A percentile compares a stretch with the other conserved stretches of the same genome.
These are phyloP conservation scores for Saiga tatarica DNA, from an alignment of 2,113 vertebrate genomes.

Conservation along the genomic window DNA sequence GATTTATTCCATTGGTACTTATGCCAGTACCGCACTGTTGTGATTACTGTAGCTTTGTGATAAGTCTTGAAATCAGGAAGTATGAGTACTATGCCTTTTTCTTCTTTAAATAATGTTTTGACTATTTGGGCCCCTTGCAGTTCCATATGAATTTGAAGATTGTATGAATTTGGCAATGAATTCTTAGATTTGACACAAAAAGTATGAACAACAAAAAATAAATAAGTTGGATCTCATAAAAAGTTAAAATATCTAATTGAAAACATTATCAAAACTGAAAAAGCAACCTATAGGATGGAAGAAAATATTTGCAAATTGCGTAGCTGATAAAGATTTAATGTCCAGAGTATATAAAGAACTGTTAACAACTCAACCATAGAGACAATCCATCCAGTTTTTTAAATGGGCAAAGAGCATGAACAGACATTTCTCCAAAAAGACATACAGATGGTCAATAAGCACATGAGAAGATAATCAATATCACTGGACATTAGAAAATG, in stretches of 20 bases:
- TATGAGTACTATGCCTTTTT: neutral
- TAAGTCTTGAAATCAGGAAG: neutral
- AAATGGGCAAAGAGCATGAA: neutral
- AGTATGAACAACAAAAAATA: neutral
- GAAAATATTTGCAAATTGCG: neutral
- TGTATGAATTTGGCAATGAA: neutral
- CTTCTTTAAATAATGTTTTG: neutral
- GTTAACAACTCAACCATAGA: neutral
- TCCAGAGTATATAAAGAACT: neutral
- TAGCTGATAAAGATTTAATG: neutral
- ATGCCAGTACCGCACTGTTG: neutral
- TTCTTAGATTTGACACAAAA: neutral
- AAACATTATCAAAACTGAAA: neutral
- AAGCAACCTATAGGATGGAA: neutral
- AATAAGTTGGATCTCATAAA: neutral
- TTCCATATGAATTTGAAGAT: neutral
- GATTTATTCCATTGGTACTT: neutral
- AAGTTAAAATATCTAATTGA: neutral
- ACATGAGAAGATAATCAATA: neutral
- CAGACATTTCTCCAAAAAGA: neutral
- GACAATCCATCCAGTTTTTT: neutral
- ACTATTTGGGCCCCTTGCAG: neutral
- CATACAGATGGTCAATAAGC: neutral
- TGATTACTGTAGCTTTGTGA: neutral
- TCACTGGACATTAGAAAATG: neutral